Percentiles rank a stretch among this genome's conserved stretches.
These are phyloP conservation scores for Holacanthella duospinosa DNA, from an alignment of 2,888 invertebrate genomes.

Conservation along the genomic window DNA sequence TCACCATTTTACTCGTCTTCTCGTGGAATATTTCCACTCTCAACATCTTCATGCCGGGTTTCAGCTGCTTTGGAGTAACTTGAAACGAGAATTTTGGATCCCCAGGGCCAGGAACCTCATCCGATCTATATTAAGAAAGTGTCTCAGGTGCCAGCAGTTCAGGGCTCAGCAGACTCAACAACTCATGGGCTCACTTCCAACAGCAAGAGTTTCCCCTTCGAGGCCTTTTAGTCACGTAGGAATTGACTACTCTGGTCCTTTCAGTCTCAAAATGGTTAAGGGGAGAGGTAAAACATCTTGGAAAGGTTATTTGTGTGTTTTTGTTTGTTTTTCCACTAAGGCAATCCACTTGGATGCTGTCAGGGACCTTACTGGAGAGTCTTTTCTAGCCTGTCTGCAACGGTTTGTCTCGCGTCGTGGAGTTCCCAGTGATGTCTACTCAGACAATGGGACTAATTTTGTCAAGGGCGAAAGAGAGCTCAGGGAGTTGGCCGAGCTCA, in stretches of 20 bases:
- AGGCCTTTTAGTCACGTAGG: background rate
- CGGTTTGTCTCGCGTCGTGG: background rate
- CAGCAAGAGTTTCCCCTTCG: background rate
- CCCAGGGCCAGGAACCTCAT: background rate
- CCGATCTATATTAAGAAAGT: background rate
- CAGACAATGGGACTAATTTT: background rate
- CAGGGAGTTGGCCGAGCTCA: background rate
- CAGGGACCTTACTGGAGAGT: background rate
- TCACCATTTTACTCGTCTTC: background rate
- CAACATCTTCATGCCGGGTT: background rate
- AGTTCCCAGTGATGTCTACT: background rate
- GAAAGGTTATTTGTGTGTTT: background rate
- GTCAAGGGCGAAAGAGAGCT: background rate
- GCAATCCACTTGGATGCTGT: background rate
- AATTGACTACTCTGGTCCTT: background rate
- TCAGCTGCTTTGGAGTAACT: background rate
- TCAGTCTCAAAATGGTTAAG: background rate
- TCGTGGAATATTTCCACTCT: background rate
- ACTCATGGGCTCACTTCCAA: background rate
- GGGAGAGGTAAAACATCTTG: background rate
- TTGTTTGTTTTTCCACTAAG: background rate
- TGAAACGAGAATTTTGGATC: background rate
- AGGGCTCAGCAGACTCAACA: background rate
- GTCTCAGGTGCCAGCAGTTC: background rate
- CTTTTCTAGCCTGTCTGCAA: background rate